Base-by-base conservation (phyloP, 1,140 invertebrate species). In the Heliconius melpomene region DNA sequence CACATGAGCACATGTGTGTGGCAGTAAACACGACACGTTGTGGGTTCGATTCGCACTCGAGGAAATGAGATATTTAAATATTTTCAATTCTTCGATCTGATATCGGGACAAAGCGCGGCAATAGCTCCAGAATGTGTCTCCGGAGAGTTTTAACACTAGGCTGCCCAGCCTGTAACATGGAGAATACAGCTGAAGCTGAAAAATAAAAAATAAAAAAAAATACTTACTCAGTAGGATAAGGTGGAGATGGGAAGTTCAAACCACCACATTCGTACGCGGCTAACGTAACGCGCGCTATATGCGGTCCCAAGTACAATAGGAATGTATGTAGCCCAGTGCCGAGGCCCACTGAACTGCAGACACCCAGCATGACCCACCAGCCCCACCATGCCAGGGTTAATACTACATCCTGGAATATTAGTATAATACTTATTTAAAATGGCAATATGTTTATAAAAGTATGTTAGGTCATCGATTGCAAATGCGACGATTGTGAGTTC, bases 321-420 rank as follows among this genome's bases (percentile, higher is more conserved):
- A 99, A 99, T 75, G 99, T 99, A 92, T 99, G 99, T 36, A 99
- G 96, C 8, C 99, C 99, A 0, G 99, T 99, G 18, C 99, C 99
- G 46, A 99, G 95, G 2, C 99, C 99, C 72, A 99, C 98, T 13
- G 98, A 99, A 32, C 99, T 99, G 74, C 99, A 96, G 26, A 99
- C 97, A 50, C 99, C 99, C 72, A 99, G 95, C 16, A 98, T 97
- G 81, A 99, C 95, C 99, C 99, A 99, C 95, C 99, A 99, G 50
- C 94, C 91, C 92, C 94, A 95, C 94, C 93, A 95, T 2, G 89
- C 87, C 0, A 92, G 74, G 0, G 85, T 89, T 9, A 83, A 74
- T 36, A 94, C 85, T 38, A 84, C 80, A 74, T 88, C 52, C 92
- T 93, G 84, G 2, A 85, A 87, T 54, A 50, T 74, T 74, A 74